A percentile compares a stretch with the other conserved stretches of the same genome.
phyloP scores from a whole-genome alignment of 1,140 invertebrate genomes.

The Calephelis nemesis region DNA sequence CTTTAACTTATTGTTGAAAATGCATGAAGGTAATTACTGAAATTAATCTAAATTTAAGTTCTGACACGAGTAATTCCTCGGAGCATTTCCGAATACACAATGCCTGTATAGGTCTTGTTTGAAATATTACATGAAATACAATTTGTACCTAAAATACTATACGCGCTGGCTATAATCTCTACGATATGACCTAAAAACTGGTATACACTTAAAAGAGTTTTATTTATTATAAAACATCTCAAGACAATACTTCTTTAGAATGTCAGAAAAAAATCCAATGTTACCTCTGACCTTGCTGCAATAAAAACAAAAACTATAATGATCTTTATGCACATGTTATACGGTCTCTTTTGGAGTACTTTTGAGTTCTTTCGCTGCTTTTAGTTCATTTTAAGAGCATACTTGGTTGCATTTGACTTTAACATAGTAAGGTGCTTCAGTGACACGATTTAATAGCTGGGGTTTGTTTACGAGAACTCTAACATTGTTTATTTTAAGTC shows the following conservation, averaged over 20 bases:
- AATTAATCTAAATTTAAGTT: too few relatives aligned
- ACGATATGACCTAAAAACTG: too few relatives aligned
- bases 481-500: constrained; percentile 8
- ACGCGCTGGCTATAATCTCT: too few relatives aligned
- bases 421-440: constrained; percentile 16
- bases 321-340: background rate
- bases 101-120: too few relatives aligned
- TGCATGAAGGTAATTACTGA: too few relatives aligned
- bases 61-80: too few relatives aligned
- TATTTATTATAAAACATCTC: constrained; percentile 7
- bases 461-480: constrained; percentile 14
- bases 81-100: too few relatives aligned
- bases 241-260: constrained; percentile 16
- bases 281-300: constrained; percentile 4
- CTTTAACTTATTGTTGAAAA: too few relatives aligned
- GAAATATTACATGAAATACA: too few relatives aligned
- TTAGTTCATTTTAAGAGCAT: constrained; percentile 7
- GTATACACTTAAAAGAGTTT: background rate
- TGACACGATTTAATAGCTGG: constrained; percentile 6
- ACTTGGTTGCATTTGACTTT: constrained; percentile 12
- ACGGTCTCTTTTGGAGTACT: background rate
- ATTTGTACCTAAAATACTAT: too few relatives aligned
- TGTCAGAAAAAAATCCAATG: background rate
- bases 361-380: background rate
- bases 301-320: background rate